Evolutionary conservation across 2,888 invertebrate species (phyloP).

Genomic region (Neoaliturus tenellus): DNA sequence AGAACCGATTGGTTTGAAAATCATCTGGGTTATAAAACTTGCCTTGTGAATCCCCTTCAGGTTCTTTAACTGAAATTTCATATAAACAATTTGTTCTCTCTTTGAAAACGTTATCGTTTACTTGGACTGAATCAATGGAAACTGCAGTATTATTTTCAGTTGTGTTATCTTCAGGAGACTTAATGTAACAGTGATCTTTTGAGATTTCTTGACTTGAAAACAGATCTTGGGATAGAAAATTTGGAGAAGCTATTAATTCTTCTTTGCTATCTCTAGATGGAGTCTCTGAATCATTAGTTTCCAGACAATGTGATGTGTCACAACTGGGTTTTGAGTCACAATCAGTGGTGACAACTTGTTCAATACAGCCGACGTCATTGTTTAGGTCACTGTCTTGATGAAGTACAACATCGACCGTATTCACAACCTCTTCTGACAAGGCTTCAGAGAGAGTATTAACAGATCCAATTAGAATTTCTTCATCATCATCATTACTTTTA

Average conservation of each 20-base stretch:
- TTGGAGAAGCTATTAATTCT: background rate
- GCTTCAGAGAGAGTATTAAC: background rate
- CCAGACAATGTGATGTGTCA: background rate
- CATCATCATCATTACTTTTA: background rate
- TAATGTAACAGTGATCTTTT: slow-evolving; percentile 20
- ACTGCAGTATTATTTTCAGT: background rate
- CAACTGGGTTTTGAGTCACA: background rate
- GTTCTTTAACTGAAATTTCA: background rate
- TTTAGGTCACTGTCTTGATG: background rate
- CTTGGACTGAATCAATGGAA: background rate
- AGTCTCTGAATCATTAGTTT: background rate
- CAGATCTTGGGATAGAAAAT: background rate
- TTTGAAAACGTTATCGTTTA: background rate
- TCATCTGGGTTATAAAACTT: background rate
- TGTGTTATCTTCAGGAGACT: background rate
- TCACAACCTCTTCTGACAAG: background rate
- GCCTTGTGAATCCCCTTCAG: background rate
- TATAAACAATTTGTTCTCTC: background rate
- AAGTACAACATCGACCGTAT: no score
- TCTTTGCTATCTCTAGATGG: background rate
- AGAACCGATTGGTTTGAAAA: background rate
- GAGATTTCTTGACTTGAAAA: background rate
- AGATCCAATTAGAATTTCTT: background rate
- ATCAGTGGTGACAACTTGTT: background rate
- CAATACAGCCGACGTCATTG: background rate